Evolutionary conservation across 1,140 invertebrate genomes (phyloP).

Genomic region (Drosophila bocki): DNA sequence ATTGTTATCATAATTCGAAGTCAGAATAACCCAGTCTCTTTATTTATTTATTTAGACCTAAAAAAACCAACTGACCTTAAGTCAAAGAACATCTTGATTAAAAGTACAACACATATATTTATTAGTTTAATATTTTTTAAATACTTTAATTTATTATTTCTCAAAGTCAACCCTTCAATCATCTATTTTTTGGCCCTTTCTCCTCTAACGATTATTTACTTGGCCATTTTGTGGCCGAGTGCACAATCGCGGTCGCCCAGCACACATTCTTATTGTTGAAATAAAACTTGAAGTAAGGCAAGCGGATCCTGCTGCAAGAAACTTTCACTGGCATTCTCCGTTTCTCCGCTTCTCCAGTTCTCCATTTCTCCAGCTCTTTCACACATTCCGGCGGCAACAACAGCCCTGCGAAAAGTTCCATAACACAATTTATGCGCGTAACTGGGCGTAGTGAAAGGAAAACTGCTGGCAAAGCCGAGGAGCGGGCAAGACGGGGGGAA

Average conservation of each 20-base stretch:
- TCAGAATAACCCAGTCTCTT: too few species aligned
- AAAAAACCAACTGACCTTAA: too few species aligned
- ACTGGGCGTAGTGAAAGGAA: slow-evolving; percentile 75
- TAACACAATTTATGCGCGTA: slow-evolving; percentile 82
- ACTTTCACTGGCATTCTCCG: slow-evolving; percentile 42
- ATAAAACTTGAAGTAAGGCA: slow-evolving; percentile 47
- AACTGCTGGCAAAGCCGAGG: slow-evolving; percentile 23
- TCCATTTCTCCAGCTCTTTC: slow-evolving; percentile 1
- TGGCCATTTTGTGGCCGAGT: background rate
- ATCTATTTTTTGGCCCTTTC: too few species aligned
- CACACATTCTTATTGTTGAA: slow-evolving; percentile 21
- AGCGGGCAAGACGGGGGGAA: background rate
- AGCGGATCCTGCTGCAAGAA: slow-evolving; percentile 45
- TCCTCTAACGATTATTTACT: background rate
- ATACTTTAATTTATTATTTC: too few species aligned
- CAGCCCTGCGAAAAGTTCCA: slow-evolving; percentile 73
- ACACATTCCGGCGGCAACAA: slow-evolving; percentile 28
- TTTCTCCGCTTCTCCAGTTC: background rate
- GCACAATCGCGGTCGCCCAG: slow-evolving; percentile 7
- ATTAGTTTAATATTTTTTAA: too few species aligned
- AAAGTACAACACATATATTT: too few species aligned
- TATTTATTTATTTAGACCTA: too few species aligned
- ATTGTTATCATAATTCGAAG: background rate
- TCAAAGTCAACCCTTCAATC: background rate
- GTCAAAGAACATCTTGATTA: too few species aligned